Evolutionary conservation across 1,140 invertebrate genomes (phyloP), one percentile per base, ranked within the genome.

Genomic region (Rhysida immarginata): DNA sequence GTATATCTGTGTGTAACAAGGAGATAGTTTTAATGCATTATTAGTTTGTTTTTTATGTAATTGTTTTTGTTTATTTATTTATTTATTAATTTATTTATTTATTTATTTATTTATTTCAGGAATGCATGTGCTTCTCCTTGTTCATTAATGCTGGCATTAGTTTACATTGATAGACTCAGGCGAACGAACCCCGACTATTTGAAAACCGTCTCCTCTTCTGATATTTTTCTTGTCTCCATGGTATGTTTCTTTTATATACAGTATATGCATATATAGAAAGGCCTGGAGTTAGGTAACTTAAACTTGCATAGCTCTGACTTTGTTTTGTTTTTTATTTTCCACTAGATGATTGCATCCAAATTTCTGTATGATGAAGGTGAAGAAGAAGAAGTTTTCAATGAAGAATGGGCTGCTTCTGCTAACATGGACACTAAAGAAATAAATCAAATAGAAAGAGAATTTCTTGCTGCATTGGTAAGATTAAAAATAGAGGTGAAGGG

Each of bases 341-440:
- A 48, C 69, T 75, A 96, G 92, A 85, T 96, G 83, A 83, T 96
- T 63, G 91, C 91, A 25, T 91, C 87, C 63, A 96, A 96, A 76
- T 95, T 90, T 71, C 74, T 95, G 61, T 82, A 89, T 68, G 92
- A 94, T 67, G 84, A 90, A 69, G 91, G 90, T 51, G 85, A 88
- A 71, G 82, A 87, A 60, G 85, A 88, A 66, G 85, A 88, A 69
- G 85, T 93, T 52, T 84, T 85, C 64, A 83, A 90, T 65, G 77
- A 79, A 54, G 86, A 92, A 74, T 96, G 91, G 91, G 89, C 90
- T 35, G 74, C 77, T 41, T 84, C 85, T 23, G 84, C 80, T 8
- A 79, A 83, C 55, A 70, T 94, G 51, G 79, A 81, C 50, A 68
- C 84, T 8, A 74, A 78, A 49, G 78, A 85, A 62, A 75, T 96